phyloP scores from a whole-genome alignment of 2,797 vertebrate species.

The Leucoraja ocellata region DNA sequence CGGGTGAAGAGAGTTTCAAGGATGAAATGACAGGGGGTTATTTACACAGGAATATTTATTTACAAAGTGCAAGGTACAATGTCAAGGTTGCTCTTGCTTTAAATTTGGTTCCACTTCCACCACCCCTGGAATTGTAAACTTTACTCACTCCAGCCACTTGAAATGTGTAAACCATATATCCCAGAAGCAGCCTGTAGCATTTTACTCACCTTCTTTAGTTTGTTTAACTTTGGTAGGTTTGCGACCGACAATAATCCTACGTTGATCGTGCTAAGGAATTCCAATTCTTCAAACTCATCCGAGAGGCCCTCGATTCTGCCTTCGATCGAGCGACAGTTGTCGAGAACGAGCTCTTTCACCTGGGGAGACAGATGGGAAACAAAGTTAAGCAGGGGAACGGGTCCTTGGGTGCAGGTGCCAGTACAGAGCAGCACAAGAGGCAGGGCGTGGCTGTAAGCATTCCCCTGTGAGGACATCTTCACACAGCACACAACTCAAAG shows the following conservation, averaged over 20 bases:
- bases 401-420: neutral
- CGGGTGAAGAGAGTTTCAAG: too few relatives aligned
- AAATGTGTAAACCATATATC: neutral
- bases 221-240: constrained; percentile 95
- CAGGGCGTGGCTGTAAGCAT: neutral
- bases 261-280: constrained; percentile 97
- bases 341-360: constrained; percentile 95
- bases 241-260: constrained; percentile 87
- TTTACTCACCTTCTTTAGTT: constrained; percentile 88
- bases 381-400: neutral
- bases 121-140: neutral
- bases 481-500: neutral
- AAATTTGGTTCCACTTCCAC: too few relatives aligned
- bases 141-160: neutral
- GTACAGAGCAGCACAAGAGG: neutral
- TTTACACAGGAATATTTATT: too few relatives aligned
- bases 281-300: constrained; percentile 93
- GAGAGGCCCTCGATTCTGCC: constrained; percentile 95
- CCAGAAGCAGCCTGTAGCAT: neutral
- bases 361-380: constrained; percentile 47
- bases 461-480: too few relatives aligned
- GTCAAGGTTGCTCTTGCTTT: neutral
- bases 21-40: too few relatives aligned
- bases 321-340: constrained; percentile 91
- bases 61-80: too few relatives aligned